phyloP scores from a whole-genome alignment of 2,888 invertebrate species.

The Syrphus vitripennis region DNA sequence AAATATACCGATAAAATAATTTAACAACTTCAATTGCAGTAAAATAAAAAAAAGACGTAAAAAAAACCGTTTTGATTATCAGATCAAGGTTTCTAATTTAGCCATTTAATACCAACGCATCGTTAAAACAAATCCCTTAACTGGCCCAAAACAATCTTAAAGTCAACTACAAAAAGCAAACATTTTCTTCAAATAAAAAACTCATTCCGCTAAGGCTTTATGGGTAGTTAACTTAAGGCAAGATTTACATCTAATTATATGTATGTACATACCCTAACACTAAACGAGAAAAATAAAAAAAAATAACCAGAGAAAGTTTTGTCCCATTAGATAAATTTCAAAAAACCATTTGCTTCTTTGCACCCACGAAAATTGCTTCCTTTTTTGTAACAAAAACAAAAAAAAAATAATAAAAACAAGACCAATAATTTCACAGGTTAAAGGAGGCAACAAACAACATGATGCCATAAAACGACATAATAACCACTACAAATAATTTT shows the following conservation, averaged over 20 bases:
- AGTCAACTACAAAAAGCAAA: neutral
- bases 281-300: neutral
- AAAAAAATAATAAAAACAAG: neutral
- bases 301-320: neutral
- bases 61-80: neutral
- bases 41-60: neutral
- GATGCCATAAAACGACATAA: conserved; percentile 24
- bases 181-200: neutral
- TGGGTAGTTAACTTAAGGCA: neutral
- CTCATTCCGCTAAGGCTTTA: neutral
- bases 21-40: neutral
- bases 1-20: neutral
- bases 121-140: neutral
- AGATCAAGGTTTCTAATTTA: neutral
- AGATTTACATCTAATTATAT: conserved; percentile 4
- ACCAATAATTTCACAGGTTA: neutral
- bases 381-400: neutral
- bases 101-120: neutral
- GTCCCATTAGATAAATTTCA: neutral
- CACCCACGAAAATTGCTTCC: neutral
- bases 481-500: conserved; percentile 33
- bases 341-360: neutral
- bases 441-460: neutral
- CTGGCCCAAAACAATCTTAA: neutral
- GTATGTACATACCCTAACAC: no score